Evolutionary conservation across 2,888 invertebrate genomes (phyloP), one percentile per base, ranked within the genome.

Genomic region (Dasysyrphus tricinctus): DNA sequence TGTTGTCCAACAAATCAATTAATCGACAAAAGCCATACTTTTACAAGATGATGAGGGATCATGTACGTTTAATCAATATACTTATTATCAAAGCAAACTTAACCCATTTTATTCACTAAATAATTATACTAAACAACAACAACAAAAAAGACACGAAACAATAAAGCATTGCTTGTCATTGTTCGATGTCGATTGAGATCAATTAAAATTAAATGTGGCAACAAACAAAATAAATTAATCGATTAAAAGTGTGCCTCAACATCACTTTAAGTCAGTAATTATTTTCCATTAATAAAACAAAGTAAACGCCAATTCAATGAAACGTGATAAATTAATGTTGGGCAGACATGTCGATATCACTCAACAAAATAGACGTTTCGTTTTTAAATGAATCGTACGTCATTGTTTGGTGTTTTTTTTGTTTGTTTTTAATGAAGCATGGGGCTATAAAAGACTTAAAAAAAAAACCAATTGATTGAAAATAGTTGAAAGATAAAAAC

Each of bases 241-340:
- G 77, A 81, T 85, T 85, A 67, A 77, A 80, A 80, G 73, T 80
- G 77, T 77, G 80, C 56, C 72, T 73, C 61, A 65, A 47, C 72
- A 59, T 49, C 34, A 61, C 63, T 61, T 24, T 24, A 42, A 57
- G 57, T 16, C 39, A 44, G 49, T 51, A 77, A 77, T 85, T 61
- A 81, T 57, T 85, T 85, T 57, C 37, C 57, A 56, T 70, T 63
- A 74, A 80, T 74, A 63, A 73, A 63, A 63, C 3, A 39, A 51
- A 37, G 14, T 39, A 51, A 51, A 44, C 42, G 8, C 11, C 59
- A 73, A 47, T 77, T 61, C 72, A 76, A 81, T 77, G 65, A 76
- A 77, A 63, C 42, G 63, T 70, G 63, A 76, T 76, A 65, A 69
- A 80, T 74, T 44, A 69, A 61, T 67, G 24, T 70, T 42, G 24